phyloP scores from a whole-genome alignment of 2,888 invertebrate species.

The Pardosa pseudoannulata region DNA sequence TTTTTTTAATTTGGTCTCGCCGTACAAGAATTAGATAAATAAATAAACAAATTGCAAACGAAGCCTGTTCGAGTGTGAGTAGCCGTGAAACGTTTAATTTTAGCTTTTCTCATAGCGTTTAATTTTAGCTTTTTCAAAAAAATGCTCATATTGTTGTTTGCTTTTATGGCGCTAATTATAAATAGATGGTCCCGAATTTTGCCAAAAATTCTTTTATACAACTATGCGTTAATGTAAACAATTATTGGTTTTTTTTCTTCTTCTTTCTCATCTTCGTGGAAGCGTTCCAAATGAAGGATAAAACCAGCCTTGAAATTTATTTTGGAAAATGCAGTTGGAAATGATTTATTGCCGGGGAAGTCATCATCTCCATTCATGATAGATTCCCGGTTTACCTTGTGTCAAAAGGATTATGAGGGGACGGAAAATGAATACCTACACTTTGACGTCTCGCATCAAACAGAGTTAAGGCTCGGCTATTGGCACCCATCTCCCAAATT shows the following conservation, averaged over 20 bases:
- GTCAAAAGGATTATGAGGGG: too few species aligned
- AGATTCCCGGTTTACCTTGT: not conserved
- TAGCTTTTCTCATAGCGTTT: not conserved
- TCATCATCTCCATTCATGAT: not conserved
- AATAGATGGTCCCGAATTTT: constrained; percentile 24
- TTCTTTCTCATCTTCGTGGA: constrained; percentile 27
- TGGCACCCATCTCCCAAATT: too few species aligned
- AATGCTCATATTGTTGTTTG: constrained; percentile 39
- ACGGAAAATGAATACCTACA: too few species aligned
- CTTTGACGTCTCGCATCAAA: too few species aligned
- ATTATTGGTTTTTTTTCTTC: constrained; percentile 48
- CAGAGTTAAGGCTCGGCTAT: too few species aligned
- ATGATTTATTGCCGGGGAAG: constrained; percentile 28
- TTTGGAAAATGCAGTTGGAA: constrained; percentile 34
- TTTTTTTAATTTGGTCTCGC: too few species aligned
- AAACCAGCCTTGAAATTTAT: constrained; percentile 46
- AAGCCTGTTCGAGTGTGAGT: not conserved
- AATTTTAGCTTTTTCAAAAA: constrained; percentile 8
- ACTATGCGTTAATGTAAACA: constrained; percentile 53
- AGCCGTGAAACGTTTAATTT: not conserved
- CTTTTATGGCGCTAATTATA: constrained; percentile 64
- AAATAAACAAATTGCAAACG: too few species aligned
- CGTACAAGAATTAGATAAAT: too few species aligned
- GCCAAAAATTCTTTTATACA: constrained; percentile 55
- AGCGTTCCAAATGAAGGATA: constrained; percentile 22